Evolutionary conservation across 2,113 vertebrate species (phyloP).

Genomic region (Pygoscelis antarcticus): DNA sequence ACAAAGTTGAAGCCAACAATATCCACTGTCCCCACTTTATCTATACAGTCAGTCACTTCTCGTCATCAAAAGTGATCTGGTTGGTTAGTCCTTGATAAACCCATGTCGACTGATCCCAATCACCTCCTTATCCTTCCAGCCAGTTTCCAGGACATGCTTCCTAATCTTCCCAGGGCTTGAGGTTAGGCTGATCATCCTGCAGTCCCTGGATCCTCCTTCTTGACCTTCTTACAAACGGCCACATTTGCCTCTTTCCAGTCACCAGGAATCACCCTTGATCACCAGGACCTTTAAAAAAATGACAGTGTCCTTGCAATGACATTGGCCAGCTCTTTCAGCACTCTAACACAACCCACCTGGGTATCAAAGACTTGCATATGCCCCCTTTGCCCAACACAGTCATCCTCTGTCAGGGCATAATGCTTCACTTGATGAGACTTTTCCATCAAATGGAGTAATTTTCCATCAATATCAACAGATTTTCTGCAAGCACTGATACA

Average conservation of each 20-base stretch:
- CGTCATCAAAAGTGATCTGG: not conserved
- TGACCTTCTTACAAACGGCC: not conserved
- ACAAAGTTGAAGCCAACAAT: not conserved
- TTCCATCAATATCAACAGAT: not conserved
- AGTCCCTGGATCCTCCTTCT: not conserved
- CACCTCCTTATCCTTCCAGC: not conserved
- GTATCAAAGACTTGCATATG: not conserved
- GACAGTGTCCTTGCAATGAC: not conserved
- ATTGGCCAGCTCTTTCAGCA: not conserved
- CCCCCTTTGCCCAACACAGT: not conserved
- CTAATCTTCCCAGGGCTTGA: not conserved
- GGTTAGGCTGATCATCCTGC: not conserved
- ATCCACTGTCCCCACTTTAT: not conserved
- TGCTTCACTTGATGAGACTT: not conserved
- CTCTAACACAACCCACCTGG: not conserved
- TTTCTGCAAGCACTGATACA: not conserved
- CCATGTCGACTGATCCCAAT: not conserved
- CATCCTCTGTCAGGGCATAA: not conserved
- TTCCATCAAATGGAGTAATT: not conserved
- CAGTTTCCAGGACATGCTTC: not conserved
- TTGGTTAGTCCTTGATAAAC: not conserved
- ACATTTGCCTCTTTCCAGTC: not conserved
- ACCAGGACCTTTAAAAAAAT: not conserved
- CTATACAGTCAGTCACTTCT: not conserved
- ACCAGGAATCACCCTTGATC: not conserved